Conservation (phyloP, 2,888 invertebrate genomes). For the Diploptera punctata region DNA sequence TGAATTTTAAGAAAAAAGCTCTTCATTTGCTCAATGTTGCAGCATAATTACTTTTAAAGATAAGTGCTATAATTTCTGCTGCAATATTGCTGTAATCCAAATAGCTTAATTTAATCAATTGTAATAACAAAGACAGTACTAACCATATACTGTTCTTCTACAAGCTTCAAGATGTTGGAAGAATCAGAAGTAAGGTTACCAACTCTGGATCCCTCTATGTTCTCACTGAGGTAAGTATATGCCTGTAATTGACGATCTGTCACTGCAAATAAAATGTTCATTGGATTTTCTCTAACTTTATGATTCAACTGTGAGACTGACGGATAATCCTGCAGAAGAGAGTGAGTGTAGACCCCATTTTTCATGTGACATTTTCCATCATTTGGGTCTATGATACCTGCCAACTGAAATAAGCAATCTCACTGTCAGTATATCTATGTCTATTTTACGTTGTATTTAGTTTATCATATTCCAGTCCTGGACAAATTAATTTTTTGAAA, state of each 20-base stretch:
- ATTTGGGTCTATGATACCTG: constrained; percentile 92
- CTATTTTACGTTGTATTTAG: too few relatives aligned
- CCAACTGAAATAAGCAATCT: constrained; percentile 66
- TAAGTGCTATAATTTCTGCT: too few relatives aligned
- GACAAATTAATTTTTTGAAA: too few relatives aligned
- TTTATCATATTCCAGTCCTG: too few relatives aligned
- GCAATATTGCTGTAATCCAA: too few relatives aligned
- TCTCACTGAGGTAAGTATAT: constrained; percentile 82
- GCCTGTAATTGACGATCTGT: constrained; percentile 84
- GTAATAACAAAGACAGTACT: too few relatives aligned
- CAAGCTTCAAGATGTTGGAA: constrained; percentile 94
- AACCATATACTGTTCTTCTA: constrained; percentile 88
- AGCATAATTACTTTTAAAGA: too few relatives aligned
- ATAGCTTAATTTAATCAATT: too few relatives aligned
- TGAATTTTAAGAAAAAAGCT: too few relatives aligned
- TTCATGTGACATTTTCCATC: constrained; percentile 88
- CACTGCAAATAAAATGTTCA: constrained; percentile 97
- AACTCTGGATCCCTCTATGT: constrained; percentile 92
- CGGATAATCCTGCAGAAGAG: constrained; percentile 91
- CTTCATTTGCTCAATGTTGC: too few relatives aligned
- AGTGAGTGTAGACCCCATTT: constrained; percentile 79
- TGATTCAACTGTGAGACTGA: constrained; percentile 85
- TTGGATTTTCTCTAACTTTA: constrained; percentile 88
- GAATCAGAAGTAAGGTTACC: constrained; percentile 92
- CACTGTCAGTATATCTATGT: too few relatives aligned